A percentile compares a stretch with the other conserved stretches of the same genome.
phyloP scores from a whole-genome alignment of 2,888 invertebrate species.

The Diploptera punctata region DNA sequence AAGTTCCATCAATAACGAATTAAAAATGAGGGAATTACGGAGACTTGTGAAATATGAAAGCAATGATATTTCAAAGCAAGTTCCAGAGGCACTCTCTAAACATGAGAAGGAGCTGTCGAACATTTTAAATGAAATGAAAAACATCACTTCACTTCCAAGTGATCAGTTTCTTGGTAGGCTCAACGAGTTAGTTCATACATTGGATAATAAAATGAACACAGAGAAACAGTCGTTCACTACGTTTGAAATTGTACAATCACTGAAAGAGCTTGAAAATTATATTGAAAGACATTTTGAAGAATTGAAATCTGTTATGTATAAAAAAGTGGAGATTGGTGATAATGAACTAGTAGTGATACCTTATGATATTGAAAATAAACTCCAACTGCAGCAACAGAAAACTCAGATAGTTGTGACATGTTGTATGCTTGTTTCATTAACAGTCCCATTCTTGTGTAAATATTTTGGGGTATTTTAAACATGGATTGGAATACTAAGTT shows the following conservation, averaged over 20 bases:
- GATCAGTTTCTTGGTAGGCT: background rate
- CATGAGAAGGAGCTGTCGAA: conserved; percentile 31
- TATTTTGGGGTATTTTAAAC: background rate
- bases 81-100: conserved; percentile 31
- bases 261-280: background rate
- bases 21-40: conserved; percentile 69
- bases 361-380: background rate
- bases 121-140: conserved; percentile 38
- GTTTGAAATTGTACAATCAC: background rate
- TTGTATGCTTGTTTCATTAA: background rate
- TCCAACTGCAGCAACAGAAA: background rate
- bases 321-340: background rate
- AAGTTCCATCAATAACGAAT: conserved; percentile 68
- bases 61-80: background rate
- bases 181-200: background rate
- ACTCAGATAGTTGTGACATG: background rate
- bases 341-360: conserved; percentile 1
- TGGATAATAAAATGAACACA: background rate
- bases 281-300: background rate
- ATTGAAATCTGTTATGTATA: background rate
- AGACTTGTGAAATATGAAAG: conserved; percentile 59
- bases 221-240: background rate
- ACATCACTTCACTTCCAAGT: background rate
- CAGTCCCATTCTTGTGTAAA: conserved; percentile 2
- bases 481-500: no score